A percentile compares a stretch with the other conserved stretches of the same genome.
These are phyloP conservation scores for Lytechinus variegatus DNA, from an alignment of 35 echinoderm and acorn worm species.

Conservation along the genomic window DNA sequence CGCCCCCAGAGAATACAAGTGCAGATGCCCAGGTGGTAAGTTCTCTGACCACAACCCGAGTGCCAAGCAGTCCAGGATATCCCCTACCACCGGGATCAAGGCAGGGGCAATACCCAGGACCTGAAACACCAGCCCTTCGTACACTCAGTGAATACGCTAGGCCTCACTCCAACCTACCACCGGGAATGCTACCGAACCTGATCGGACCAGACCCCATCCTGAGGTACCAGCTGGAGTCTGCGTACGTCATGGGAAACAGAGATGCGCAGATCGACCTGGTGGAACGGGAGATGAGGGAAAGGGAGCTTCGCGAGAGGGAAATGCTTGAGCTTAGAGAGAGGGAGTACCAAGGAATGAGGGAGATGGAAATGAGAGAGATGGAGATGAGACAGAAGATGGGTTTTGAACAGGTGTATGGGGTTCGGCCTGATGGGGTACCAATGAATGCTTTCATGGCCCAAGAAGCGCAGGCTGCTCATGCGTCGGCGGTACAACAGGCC, in stretches of 20 bases:
- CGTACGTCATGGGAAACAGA: slow-evolving; percentile 70
- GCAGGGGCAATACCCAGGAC: slow-evolving; percentile 64
- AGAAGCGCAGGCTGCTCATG: slow-evolving; percentile 33
- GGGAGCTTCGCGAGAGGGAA: slow-evolving; percentile 72
- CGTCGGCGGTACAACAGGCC: slow-evolving; percentile 20
- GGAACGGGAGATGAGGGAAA: slow-evolving; percentile 87
- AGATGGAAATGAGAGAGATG: slow-evolving; percentile 70
- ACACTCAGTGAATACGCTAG: slow-evolving; percentile 94
- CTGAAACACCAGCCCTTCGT: slow-evolving; percentile 88
- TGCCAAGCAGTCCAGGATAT: slow-evolving; percentile 35
- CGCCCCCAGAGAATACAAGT: slow-evolving; percentile 86
- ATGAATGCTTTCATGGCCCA: background rate
- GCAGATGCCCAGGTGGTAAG: slow-evolving; percentile 94
- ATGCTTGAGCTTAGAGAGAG: slow-evolving; percentile 63
- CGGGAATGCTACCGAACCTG: slow-evolving; percentile 60
- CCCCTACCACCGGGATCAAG: slow-evolving; percentile 34
- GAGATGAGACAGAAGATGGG: slow-evolving; percentile 77
- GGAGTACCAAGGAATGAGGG: slow-evolving; percentile 58
- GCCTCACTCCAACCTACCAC: slow-evolving; percentile 67
- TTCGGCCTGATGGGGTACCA: background rate
- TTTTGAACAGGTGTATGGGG: slow-evolving; percentile 63
- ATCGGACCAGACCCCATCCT: slow-evolving; percentile 96
- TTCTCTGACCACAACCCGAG: slow-evolving; percentile 50
- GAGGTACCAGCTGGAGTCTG: slow-evolving; percentile 81
- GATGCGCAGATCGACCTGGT: slow-evolving; percentile 94